Percentiles rank a stretch among this genome's conserved stretches.
These are phyloP conservation scores for Macrotrachela quadricornifera DNA, from an alignment of 1,140 invertebrate genomes.

Conservation along the genomic window DNA sequence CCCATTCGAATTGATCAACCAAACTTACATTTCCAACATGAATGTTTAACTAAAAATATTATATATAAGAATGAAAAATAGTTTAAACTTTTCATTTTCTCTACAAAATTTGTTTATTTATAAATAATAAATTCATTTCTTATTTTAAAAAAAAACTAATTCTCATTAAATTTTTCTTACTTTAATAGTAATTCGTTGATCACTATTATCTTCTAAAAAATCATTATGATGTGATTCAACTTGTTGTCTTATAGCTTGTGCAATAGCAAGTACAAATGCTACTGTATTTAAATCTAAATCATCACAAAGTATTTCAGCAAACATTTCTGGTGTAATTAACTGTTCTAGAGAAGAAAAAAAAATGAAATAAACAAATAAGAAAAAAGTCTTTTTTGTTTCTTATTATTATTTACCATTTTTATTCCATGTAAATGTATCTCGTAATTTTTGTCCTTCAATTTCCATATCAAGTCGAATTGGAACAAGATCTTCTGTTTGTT, in stretches of 20 bases:
- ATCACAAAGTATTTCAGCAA: conserved; percentile 92
- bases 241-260: conserved; percentile 82
- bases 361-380: too few species aligned
- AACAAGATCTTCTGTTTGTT: conserved; percentile 68
- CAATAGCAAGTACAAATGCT: conserved; percentile 85
- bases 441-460: conserved; percentile 87
- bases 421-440: conserved; percentile 98
- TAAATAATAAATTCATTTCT: too few species aligned
- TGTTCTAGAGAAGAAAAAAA: too few species aligned
- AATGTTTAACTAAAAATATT: too few species aligned
- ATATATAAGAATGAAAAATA: too few species aligned
- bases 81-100: too few species aligned
- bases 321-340: conserved; percentile 89
- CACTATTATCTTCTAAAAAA: conserved; percentile 34
- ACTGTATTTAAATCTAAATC: conserved; percentile 88
- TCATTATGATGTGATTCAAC: conserved; percentile 76
- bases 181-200: conserved; percentile 88
- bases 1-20: conserved; percentile 99
- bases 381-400: too few species aligned
- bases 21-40: conserved; percentile 96
- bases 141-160: too few species aligned
- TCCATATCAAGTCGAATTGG: conserved; percentile 98
- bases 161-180: too few species aligned
- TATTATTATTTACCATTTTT: too few species aligned
- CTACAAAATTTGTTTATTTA: too few species aligned